Evolutionary conservation across 2,797 vertebrate genomes (phyloP).

Genomic region (Pteropus rufus): DNA sequence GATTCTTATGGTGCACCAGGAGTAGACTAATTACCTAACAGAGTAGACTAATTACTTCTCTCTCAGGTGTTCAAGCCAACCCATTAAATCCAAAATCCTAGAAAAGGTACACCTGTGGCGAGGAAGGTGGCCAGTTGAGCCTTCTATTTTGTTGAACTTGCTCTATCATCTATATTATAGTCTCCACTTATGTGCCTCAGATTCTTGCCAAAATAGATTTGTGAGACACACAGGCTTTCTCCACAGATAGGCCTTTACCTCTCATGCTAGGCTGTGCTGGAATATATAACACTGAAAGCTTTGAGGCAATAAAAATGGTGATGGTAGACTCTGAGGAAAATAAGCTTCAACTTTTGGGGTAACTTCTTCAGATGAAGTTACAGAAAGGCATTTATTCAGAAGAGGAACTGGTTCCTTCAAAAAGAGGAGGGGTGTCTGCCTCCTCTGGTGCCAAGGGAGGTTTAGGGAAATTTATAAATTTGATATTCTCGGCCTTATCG

Average conservation of each 20-base stretch:
- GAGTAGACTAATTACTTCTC: background rate
- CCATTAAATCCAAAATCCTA: background rate
- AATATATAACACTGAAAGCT: background rate
- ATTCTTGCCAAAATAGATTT: background rate
- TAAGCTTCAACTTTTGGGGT: background rate
- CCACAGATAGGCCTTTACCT: accelerated
- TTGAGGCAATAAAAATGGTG: background rate
- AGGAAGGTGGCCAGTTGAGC: background rate
- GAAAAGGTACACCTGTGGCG: background rate
- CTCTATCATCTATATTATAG: background rate
- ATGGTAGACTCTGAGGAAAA: background rate
- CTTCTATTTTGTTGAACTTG: background rate
- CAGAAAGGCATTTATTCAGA: background rate
- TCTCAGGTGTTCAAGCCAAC: background rate
- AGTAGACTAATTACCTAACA: background rate
- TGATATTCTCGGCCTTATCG: background rate
- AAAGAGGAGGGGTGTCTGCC: background rate
- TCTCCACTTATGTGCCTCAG: background rate
- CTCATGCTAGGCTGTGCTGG: background rate
- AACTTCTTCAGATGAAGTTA: background rate
- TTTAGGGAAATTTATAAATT: background rate
- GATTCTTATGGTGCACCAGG: background rate
- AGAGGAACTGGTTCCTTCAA: background rate
- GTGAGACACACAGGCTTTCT: too few species aligned
- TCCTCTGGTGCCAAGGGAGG: background rate